Percentiles rank a stretch among this genome's conserved stretches.
Conservation (phyloP, 2,797 vertebrate genomes). For the Lepilemur septentrionalis region DNA sequence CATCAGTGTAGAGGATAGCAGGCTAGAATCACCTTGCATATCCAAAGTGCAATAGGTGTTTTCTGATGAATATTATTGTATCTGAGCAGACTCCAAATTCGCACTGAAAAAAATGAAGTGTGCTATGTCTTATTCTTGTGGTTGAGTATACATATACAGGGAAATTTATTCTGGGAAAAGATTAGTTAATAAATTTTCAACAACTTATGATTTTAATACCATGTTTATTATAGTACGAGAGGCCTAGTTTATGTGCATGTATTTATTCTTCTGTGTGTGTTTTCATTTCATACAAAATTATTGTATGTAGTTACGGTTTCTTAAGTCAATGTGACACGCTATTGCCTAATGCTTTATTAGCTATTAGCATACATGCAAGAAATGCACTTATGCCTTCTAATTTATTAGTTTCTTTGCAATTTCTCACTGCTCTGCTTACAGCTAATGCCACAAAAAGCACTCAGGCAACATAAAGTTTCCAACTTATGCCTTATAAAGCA, state of each 20-base stretch:
- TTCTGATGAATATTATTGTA: neutral
- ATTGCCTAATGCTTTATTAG: slow-evolving; percentile 60
- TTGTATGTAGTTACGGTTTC: slow-evolving; percentile 34
- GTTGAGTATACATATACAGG: neutral
- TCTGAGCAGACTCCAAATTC: slow-evolving; percentile 37
- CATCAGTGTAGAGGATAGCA: neutral
- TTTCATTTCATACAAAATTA: slow-evolving; percentile 33
- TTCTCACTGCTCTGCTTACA: slow-evolving; percentile 59
- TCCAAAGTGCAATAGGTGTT: neutral
- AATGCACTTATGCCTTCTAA: slow-evolving; percentile 25
- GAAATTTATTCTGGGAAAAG: neutral
- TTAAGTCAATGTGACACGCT: slow-evolving; percentile 31
- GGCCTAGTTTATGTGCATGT: slow-evolving; percentile 1
- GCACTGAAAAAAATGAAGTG: neutral
- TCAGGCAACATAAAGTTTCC: slow-evolving; percentile 73
- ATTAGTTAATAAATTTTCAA: slow-evolving; percentile 28
- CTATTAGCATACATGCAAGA: slow-evolving; percentile 49
- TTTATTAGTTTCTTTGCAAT: slow-evolving; percentile 59
- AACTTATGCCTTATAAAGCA: slow-evolving; percentile 65
- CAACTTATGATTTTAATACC: slow-evolving; percentile 18
- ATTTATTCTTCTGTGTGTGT: slow-evolving; percentile 32
- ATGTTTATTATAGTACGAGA: slow-evolving; percentile 22
- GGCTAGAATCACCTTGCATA: slow-evolving; percentile 9
- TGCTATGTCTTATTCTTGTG: neutral
- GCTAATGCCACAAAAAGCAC: slow-evolving; percentile 66